phyloP scores from a whole-genome alignment of 2,113 vertebrate genomes.

The Fukomys damarensis region DNA sequence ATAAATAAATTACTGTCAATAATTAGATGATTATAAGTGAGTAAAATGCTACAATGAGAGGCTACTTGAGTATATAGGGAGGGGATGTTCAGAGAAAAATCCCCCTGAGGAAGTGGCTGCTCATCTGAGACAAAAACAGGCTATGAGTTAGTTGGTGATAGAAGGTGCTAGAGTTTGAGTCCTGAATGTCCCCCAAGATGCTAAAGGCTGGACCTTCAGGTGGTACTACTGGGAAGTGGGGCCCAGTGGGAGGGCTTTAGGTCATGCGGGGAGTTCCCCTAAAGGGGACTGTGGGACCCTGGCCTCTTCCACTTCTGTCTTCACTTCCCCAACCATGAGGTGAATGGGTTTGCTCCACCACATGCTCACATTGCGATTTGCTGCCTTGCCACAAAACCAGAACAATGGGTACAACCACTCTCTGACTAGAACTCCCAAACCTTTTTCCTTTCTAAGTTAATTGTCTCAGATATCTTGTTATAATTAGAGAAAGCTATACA shows the following conservation, averaged over 20 bases:
- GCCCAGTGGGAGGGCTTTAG: not conserved
- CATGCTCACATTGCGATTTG: not conserved
- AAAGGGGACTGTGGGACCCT: not conserved
- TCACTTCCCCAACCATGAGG: too few species aligned
- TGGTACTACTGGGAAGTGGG: not conserved
- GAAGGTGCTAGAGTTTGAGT: not conserved
- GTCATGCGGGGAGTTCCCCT: not conserved
- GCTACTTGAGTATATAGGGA: not conserved
- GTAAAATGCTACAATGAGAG: not conserved
- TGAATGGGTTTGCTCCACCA: not conserved
- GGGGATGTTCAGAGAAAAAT: not conserved
- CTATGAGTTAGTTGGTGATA: not conserved
- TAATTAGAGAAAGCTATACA: not conserved
- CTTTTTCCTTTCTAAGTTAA: not conserved
- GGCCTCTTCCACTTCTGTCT: not conserved
- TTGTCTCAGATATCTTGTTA: not conserved
- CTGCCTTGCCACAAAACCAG: not conserved
- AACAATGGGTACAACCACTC: not conserved
- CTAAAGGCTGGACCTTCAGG: not conserved
- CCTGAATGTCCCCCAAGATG: not conserved
- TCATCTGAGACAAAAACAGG: not conserved
- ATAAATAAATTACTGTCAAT: not conserved
- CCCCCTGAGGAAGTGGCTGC: not conserved
- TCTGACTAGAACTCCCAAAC: not conserved
- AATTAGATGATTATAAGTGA: not conserved